Evolutionary conservation across 2,888 invertebrate genomes (phyloP), one percentile per base, ranked within the genome.

Genomic region (Cataglyphis altisquamis): DNA sequence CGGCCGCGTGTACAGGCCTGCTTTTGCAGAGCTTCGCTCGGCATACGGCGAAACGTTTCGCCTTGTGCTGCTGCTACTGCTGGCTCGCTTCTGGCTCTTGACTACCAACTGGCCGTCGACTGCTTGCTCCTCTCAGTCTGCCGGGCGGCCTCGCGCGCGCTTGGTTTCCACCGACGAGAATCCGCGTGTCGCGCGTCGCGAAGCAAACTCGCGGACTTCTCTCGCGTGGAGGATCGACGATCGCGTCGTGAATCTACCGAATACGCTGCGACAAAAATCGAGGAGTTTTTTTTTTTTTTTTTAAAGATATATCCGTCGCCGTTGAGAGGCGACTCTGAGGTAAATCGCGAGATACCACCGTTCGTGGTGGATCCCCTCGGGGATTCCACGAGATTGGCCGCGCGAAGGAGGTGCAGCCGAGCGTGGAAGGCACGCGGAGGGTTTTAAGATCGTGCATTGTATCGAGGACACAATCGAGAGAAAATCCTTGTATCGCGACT

Each of bases 71-170:
- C 83, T 80, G 81, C 88, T 75, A 81, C 68, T 74, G 78, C 82
- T 88, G 78, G 83, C 83, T 83, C 85, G 77, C 86, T 82, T 84
- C 82, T 83, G 88, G 84, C 88, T 84, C 85, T 62, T 62, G 84
- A 80, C 83, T 77, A 68, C 29, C 70, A 75, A 70, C 68, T 81
- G 52, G 52, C 52, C 52, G 74, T 78, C 86, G 84, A 84, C 89
- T 87, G 84, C 86, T 88, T 86, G 85, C 86, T 88, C 75, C 91
- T 90, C 89, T 90, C 90, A 92, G 90, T 92, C 91, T 91, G 90
- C 87, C 90, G 89, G 90, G 87, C 90, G 89, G 88, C 89, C 88
- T 89, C 91, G 91, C 88, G 90, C 91, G 90, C 89, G 92, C 90
- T 87, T 91, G 88, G 89, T 83, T 86, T 84, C 82, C 84, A 86